phyloP scores from a whole-genome alignment of 2,797 vertebrate genomes.

The Rachycentron canadum region DNA sequence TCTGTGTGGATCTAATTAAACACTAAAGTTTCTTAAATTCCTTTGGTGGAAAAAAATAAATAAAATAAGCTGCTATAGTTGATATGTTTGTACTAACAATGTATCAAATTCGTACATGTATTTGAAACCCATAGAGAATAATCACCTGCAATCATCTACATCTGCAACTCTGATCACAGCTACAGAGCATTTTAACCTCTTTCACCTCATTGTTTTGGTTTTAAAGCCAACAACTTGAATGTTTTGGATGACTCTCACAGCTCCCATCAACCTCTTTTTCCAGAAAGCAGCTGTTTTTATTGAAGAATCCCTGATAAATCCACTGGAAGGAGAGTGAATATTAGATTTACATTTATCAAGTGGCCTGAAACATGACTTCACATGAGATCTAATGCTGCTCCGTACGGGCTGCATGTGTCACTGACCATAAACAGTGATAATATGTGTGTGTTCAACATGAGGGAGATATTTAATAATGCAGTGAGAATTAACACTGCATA shows the following conservation, averaged over 20 bases:
- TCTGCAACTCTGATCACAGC: background rate
- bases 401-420: background rate
- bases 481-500: background rate
- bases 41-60: background rate
- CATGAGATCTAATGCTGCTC: background rate
- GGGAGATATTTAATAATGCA: background rate
- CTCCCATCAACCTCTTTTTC: background rate
- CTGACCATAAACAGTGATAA: background rate
- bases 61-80: background rate
- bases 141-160: background rate
- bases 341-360: background rate
- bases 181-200: background rate
- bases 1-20: background rate
- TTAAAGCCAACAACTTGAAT: background rate
- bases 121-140: background rate
- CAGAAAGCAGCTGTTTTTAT: background rate
- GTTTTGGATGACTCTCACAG: background rate
- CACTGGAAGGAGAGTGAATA: background rate
- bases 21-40: background rate
- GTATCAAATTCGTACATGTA: background rate
- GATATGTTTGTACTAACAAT: background rate
- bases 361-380: background rate
- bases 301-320: background rate
- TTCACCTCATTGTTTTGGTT: background rate
- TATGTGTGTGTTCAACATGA: background rate